phyloP scores from a whole-genome alignment of 2,797 vertebrate genomes.

The Fringilla coelebs region DNA sequence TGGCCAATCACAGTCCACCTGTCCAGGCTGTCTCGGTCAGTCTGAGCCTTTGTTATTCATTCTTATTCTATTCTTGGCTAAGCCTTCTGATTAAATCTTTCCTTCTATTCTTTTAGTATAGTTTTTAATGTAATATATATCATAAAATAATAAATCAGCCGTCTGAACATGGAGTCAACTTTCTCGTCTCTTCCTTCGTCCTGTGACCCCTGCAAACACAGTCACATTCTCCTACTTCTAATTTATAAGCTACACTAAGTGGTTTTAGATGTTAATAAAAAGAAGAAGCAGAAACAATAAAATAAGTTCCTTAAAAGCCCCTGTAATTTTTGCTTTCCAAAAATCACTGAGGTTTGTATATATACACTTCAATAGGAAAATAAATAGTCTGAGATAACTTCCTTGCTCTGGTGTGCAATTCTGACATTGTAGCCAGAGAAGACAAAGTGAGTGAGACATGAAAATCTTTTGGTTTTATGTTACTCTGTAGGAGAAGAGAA shows the following conservation, averaged over 20 bases:
- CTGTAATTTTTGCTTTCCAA: neutral
- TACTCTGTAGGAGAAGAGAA: neutral
- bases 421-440: neutral
- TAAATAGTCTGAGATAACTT: neutral
- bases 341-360: neutral
- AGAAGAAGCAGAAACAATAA: neutral
- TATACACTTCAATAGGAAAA: neutral
- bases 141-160: too few relatives aligned
- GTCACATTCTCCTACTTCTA: too few relatives aligned
- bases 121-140: too few relatives aligned
- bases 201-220: too few relatives aligned
- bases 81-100: too few relatives aligned
- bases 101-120: too few relatives aligned
- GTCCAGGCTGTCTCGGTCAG: too few relatives aligned
- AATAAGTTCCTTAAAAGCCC: fast-evolving
- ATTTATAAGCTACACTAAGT: neutral
- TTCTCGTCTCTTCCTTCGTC: too few relatives aligned
- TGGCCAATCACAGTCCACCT: too few relatives aligned
- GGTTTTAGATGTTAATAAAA: neutral
- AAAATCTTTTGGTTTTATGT: slow-evolving; percentile 19
- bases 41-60: too few relatives aligned
- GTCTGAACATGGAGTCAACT: too few relatives aligned
- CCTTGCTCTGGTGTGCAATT: neutral
- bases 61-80: too few relatives aligned
- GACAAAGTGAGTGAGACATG: neutral